A percentile compares a stretch with the other conserved stretches of the same genome.
Evolutionary conservation across 2,888 invertebrate species (phyloP).

Genomic region (Zygothrica quintamaculata): DNA sequence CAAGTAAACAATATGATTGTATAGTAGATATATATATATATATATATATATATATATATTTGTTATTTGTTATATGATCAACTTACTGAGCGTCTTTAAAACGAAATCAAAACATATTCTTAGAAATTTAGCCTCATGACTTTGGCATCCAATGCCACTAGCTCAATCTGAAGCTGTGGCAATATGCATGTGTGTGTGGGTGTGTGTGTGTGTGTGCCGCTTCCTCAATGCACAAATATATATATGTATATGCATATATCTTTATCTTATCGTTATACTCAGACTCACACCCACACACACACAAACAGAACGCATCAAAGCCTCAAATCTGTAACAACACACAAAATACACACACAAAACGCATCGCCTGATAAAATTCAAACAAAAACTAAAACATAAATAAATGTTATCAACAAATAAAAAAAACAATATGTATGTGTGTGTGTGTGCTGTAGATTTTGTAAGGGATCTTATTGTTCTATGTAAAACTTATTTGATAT

Average conservation of each 20-base stretch:
- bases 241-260: constrained; percentile 44
- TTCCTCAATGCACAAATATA: not conserved
- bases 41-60: too few relatives aligned
- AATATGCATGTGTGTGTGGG: too few relatives aligned
- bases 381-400: constrained; percentile 55
- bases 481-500: constrained; percentile 58
- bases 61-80: constrained; percentile 13
- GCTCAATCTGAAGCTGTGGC: constrained; percentile 32
- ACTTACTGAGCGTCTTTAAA: constrained; percentile 37
- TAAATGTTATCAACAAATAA: constrained; percentile 9
- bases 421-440: constrained; percentile 23
- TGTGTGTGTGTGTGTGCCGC: too few relatives aligned
- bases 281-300: constrained; percentile 39
- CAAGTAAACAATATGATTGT: constrained; percentile 51
- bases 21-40: too few relatives aligned
- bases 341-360: constrained; percentile 29
- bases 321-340: constrained; percentile 48
- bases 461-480: constrained; percentile 63
- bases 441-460: constrained; percentile 33
- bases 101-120: constrained; percentile 68
- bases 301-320: constrained; percentile 53
- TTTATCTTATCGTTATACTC: constrained; percentile 48
- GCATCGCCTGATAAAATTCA: constrained; percentile 65
- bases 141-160: constrained; percentile 62
- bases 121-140: constrained; percentile 67